Evolutionary conservation across 2,888 invertebrate genomes (phyloP).

Genomic region (Sminthurinus aureus): DNA sequence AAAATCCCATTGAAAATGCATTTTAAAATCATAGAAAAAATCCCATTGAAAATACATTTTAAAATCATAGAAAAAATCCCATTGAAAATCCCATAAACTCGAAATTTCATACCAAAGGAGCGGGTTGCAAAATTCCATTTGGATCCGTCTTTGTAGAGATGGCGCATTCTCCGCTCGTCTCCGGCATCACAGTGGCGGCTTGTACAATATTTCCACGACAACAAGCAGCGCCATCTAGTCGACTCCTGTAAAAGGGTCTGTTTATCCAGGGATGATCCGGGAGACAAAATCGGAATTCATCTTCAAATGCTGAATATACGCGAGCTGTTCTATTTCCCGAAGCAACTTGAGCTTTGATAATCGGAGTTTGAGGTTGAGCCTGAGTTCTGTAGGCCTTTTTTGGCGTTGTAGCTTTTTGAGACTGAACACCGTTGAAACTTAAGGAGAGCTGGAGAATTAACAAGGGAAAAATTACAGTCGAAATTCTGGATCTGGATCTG

Average conservation of each 20-base stretch:
- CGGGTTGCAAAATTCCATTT: constrained; percentile 46
- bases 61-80: not conserved
- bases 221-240: constrained; percentile 48
- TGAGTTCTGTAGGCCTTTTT: no score
- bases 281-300: constrained; percentile 28
- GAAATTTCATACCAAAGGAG: constrained; percentile 44
- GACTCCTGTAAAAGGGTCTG: constrained; percentile 30
- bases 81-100: no score
- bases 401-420: not conserved
- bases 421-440: not conserved
- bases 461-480: not conserved
- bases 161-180: constrained; percentile 49
- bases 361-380: no score
- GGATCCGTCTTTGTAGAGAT: constrained; percentile 49
- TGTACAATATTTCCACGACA: constrained; percentile 50
- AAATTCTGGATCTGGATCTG: no score
- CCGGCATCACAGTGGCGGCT: constrained; percentile 47
- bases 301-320: constrained; percentile 6
- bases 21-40: not conserved
- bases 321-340: not conserved
- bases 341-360: not conserved
- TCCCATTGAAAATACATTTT: no score
- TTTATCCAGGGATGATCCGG: not conserved
- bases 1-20: not conserved
- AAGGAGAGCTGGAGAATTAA: not conserved